These are phyloP conservation scores for Drosophila takahashii DNA, from an alignment of 1,140 invertebrate species.

Conservation along the genomic window DNA sequence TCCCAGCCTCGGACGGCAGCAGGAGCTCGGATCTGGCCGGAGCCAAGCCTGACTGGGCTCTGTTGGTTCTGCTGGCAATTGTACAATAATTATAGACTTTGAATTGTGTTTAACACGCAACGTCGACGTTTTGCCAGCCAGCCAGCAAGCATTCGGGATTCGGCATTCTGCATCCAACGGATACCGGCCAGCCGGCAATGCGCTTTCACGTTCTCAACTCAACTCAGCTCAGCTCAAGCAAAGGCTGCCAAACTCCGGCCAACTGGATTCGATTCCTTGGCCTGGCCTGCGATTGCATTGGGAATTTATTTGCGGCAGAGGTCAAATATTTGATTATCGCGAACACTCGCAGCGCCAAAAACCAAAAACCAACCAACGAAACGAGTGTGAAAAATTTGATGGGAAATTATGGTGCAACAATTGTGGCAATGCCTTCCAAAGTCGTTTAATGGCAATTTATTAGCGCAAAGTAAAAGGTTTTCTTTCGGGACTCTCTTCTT, in stretches of 20 bases:
- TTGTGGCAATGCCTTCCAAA: slow-evolving; percentile 71
- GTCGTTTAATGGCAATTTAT: slow-evolving; percentile 80
- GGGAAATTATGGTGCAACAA: slow-evolving; percentile 83
- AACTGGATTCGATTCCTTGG: slow-evolving; percentile 23
- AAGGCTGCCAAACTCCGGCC: background rate
- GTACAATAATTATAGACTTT: slow-evolving; percentile 84
- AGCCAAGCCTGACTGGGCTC: slow-evolving; percentile 51
- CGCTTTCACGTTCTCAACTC: slow-evolving; percentile 73
- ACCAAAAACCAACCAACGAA: slow-evolving; percentile 29
- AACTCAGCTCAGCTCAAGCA: background rate
- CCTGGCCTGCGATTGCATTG: slow-evolving; percentile 68
- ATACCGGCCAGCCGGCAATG: slow-evolving; percentile 35
- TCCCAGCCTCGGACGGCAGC: slow-evolving; percentile 22
- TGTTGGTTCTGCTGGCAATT: slow-evolving; percentile 78
- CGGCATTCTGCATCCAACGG: slow-evolving; percentile 40
- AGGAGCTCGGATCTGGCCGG: slow-evolving; percentile 19
- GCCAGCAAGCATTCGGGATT: slow-evolving; percentile 27
- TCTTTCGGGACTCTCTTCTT: slow-evolving; percentile 33
- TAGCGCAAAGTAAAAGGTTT: slow-evolving; percentile 82
- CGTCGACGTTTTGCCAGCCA: slow-evolving; percentile 63
- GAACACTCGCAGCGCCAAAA: slow-evolving; percentile 52
- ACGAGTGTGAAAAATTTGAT: slow-evolving; percentile 84
- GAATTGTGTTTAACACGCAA: slow-evolving; percentile 84
- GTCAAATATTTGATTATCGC: slow-evolving; percentile 84
- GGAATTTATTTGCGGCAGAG: slow-evolving; percentile 83